Percentiles rank a stretch among this genome's conserved stretches.
phyloP scores from a whole-genome alignment of 2,888 invertebrate genomes.

The Ommatoiulus sabulosus region DNA sequence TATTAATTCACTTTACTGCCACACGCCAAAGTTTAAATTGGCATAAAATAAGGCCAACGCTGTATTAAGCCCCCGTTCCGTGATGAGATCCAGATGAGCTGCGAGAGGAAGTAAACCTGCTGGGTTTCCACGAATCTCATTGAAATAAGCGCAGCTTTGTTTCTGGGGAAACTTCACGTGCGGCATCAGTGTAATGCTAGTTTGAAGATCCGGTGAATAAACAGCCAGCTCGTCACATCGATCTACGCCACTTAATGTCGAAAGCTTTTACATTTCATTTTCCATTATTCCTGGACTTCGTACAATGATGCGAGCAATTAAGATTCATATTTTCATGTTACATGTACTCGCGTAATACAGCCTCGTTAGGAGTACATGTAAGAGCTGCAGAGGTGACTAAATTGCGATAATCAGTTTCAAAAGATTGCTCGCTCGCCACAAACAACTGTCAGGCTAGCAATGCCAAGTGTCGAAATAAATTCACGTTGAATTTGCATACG shows the following conservation, averaged over 20 bases:
- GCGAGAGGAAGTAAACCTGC: neutral
- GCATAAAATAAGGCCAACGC: neutral
- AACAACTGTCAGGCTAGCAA: too few relatives aligned
- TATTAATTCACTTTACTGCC: neutral
- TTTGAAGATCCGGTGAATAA: neutral
- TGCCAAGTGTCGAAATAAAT: neutral
- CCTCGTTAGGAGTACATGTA: too few relatives aligned
- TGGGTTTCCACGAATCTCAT: slow-evolving; percentile 23
- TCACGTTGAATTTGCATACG: neutral
- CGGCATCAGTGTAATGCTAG: neutral
- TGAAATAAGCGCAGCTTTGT: slow-evolving; percentile 21
- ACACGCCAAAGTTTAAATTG: slow-evolving; percentile 30
- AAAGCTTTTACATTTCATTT: neutral
- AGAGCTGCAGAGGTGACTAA: too few relatives aligned
- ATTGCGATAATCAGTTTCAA: too few relatives aligned
- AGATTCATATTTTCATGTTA: too few relatives aligned
- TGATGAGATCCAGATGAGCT: slow-evolving; percentile 24
- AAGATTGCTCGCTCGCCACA: too few relatives aligned
- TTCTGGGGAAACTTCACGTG: neutral
- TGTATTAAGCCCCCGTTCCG: neutral
- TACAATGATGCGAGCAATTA: too few relatives aligned
- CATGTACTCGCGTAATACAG: too few relatives aligned
- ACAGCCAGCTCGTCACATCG: neutral
- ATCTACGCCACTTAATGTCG: neutral
- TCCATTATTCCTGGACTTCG: too few relatives aligned